These are phyloP conservation scores for Pseudomyrmex sp. DNA, from an alignment of 1,140 invertebrate genomes.

Conservation along the genomic window DNA sequence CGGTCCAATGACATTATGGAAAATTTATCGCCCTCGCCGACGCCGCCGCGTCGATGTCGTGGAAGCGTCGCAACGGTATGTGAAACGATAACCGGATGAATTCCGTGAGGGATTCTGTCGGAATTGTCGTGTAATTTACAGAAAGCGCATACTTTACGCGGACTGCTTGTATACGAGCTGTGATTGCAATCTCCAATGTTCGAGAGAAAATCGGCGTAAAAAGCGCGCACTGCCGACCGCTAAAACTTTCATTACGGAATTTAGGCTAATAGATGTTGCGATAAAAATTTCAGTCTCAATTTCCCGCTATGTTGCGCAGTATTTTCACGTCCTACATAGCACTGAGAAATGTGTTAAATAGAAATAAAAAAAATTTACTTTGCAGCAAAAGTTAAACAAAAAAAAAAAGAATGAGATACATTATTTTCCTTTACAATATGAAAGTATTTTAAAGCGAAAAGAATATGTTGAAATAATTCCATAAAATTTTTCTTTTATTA, in stretches of 20 bases:
- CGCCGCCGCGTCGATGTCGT: constrained; percentile 4
- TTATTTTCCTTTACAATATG: neutral
- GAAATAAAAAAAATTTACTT: neutral
- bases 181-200: neutral
- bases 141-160: constrained; percentile 5
- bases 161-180: neutral
- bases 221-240: neutral
- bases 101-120: constrained; percentile 5
- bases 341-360: too few relatives aligned
- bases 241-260: constrained; percentile 23
- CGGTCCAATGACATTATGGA: constrained; percentile 55
- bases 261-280: constrained; percentile 24
- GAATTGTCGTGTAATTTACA: constrained; percentile 4
- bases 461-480: neutral
- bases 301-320: neutral
- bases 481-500: neutral
- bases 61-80: constrained; percentile 11
- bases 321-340: constrained; percentile 9
- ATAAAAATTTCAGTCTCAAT: constrained; percentile 31
- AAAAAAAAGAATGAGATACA: neutral
- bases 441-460: neutral
- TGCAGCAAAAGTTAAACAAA: neutral
- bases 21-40: constrained; percentile 54
- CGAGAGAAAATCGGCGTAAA: constrained; percentile 37
- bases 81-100: constrained; percentile 1